Evolutionary conservation across 2,888 invertebrate species (phyloP), one percentile per base, ranked within the genome.

Genomic region (Tyria jacobaeae): DNA sequence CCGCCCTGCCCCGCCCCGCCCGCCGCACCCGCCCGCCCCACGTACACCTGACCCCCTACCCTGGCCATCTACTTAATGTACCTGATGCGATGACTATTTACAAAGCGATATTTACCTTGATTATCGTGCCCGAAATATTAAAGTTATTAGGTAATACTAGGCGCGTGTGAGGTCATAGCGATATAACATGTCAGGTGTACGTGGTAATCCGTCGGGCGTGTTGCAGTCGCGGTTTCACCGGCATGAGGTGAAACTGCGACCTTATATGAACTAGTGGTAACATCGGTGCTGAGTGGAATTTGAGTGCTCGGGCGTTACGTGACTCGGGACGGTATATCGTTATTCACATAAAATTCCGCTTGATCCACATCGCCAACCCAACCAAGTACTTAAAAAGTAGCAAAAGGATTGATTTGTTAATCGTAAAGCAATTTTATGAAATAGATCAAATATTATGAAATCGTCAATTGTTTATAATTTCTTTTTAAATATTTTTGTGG

Each of bases 271-370:
- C 73, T 72, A 74, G 66, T 71, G 78, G 76, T 68, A 76, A 75
- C 76, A 66, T 77, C 67, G 81, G 85, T 85, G 86, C 85, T 83
- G 79, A 79, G 86, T 85, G 87, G 86, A 84, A 80, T 80, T 81
- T 78, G 80, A 84, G 88, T 86, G 88, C 87, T 84, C 84, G 87
- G 89, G 85, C 86, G 83, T 80, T 74, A 85, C 82, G 86, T 86
- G 86, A 86, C 84, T 83, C 80, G 84, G 86, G 85, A 78, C 73
- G 75, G 75, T 77, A 70, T 63, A 78, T 77, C 54, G 58, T 83
- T 81, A 63, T 63, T 65, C 75, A 66, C 52, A 70, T 58, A 66
- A 76, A 73, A 66, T 73, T 74, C 71, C 79, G 76, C 82, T 84
- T 76, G 78, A 78, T 78, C 76, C 12, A 67, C 47, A 14, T 21